Percentiles rank a stretch among this genome's conserved stretches.
phyloP scores from a whole-genome alignment of 2,888 invertebrate genomes.

The Eupeodes luniger region DNA sequence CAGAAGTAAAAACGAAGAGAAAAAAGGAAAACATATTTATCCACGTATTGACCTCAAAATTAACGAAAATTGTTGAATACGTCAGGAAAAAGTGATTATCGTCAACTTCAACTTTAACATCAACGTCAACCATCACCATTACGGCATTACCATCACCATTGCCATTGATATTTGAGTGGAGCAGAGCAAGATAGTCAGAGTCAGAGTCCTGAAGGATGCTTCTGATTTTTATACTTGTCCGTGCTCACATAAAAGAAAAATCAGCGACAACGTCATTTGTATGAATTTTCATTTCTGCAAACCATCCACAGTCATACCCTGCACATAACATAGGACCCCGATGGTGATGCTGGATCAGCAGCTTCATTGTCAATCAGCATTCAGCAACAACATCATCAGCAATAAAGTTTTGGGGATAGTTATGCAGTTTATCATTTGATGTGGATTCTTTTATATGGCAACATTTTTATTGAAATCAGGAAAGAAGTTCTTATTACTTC shows the following conservation, averaged over 20 bases:
- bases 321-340: not conserved
- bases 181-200: not conserved
- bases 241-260: conserved; percentile 41
- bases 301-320: not conserved
- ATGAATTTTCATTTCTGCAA: not conserved
- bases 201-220: conserved; percentile 34
- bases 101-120: not conserved
- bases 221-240: conserved; percentile 39
- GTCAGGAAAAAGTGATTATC: conserved; percentile 52
- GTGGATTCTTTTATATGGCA: too few relatives aligned
- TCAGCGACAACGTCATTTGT: conserved; percentile 27
- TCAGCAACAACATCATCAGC: conserved; percentile 11
- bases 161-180: not conserved
- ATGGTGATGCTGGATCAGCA: not conserved
- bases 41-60: conserved; percentile 66
- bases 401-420: not conserved
- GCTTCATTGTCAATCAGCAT: not conserved
- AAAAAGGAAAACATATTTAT: conserved; percentile 20
- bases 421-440: not conserved
- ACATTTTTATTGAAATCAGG: too few relatives aligned
- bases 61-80: conserved; percentile 64
- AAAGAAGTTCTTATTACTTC: too few relatives aligned
- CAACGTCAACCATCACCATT: not conserved
- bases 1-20: conserved; percentile 7
- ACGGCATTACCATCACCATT: not conserved